These are phyloP conservation scores for Chiroxiphia lanceolata DNA, from an alignment of 2,797 vertebrate genomes.

Conservation along the genomic window DNA sequence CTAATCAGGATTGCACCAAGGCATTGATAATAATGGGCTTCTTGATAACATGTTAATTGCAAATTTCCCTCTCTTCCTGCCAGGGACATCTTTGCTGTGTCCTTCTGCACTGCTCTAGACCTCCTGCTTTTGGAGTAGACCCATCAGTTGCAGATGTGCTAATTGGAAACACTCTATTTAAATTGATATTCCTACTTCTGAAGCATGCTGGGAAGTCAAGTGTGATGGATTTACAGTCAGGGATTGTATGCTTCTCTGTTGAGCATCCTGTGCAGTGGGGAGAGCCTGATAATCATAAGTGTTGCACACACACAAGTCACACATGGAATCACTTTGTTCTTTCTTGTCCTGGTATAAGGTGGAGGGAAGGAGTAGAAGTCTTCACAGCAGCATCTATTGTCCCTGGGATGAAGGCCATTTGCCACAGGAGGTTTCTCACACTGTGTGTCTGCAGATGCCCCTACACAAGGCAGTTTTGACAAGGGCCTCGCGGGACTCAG, in stretches of 20 bases:
- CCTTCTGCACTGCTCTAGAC: neutral
- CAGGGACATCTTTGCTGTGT: neutral
- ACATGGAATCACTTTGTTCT: neutral
- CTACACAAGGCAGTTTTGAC: neutral
- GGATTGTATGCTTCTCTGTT: neutral
- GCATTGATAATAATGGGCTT: neutral
- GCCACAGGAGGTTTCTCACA: rapidly evolving
- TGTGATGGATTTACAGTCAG: neutral
- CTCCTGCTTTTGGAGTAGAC: neutral
- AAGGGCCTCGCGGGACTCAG: neutral
- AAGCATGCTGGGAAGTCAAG: rapidly evolving
- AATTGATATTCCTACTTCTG: neutral
- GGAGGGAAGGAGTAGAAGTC: neutral
- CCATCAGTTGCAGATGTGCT: neutral
- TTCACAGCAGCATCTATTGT: rapidly evolving
- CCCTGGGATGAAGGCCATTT: neutral
- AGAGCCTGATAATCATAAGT: neutral
- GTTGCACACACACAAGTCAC: no score
- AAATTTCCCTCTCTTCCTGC: neutral
- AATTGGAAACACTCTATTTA: neutral
- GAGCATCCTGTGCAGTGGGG: neutral
- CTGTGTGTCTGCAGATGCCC: neutral
- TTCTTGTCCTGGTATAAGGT: neutral
- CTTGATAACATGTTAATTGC: neutral
- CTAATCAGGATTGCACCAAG: rapidly evolving